Base-by-base conservation (phyloP, 2,113 vertebrate genomes). In the Natator depressus region DNA sequence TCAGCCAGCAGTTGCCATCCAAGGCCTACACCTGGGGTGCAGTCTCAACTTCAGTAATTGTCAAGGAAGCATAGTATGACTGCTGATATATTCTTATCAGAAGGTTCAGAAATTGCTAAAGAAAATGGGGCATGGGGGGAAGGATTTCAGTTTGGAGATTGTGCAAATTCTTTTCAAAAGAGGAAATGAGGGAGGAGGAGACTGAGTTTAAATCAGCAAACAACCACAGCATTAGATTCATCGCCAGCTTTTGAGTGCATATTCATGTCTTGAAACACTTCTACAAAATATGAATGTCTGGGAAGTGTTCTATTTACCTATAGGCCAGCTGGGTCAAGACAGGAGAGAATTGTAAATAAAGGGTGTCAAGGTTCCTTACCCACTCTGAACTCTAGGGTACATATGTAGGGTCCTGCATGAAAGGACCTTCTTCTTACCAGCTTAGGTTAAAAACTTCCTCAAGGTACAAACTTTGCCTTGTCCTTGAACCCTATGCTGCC, bases 1-100 rank as follows among this genome's bases (percentile, higher is more conserved):
- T 97, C 90, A 95, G 95, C 80, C 94, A 98, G 79, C 38, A 94
- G 89, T 87, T 95, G 81, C 79, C 94, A 86, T 91, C 75, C 90
- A 96, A 81, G 80, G 79, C 89, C 90, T 93, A 84, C 80, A 93
- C 78, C 89, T 97, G 93, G 65, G 42, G 14, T 83, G 85, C 94
- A 96, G 97, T 96, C 85, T 98, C 96, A 98, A 86, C 81, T 80
- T 84, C 3, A 2, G 3, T 84, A 89, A 75, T 92, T 94, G 93
- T 87, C 92, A 96, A 85, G 75, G 85, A 94, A 94, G n/a, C 62
- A 93, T 76, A 79, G 96, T 91, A 94, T 84, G 35, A 57, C 84
- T 92, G 95, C n/a, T 85, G 84, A 81, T 47, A 49, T 17, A 47
- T 53, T 85, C 95, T 94, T 95, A 95, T 88, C 90, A 91, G 78